Percentiles rank a stretch among this genome's conserved stretches.
phyloP scores from a whole-genome alignment of 2,113 vertebrate genomes.

The Sapayoa aenigma region DNA sequence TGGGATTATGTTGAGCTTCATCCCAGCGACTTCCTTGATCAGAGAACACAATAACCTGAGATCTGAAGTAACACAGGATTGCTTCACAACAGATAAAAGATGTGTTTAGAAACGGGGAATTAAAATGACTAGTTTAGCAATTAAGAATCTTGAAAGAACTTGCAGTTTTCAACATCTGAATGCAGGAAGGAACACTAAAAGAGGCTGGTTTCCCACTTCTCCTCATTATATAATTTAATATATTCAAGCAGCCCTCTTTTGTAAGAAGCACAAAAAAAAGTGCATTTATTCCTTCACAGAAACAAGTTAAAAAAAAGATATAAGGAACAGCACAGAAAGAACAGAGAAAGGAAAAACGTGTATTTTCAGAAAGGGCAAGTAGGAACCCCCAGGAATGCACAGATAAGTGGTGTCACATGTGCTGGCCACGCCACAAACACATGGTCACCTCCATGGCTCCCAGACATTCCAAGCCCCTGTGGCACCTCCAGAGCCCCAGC shows the following conservation, averaged over 20 bases:
- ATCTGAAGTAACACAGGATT: background rate
- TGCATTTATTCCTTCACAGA: background rate
- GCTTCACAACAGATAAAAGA: background rate
- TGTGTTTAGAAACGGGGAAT: background rate
- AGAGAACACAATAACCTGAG: background rate
- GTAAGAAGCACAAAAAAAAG: background rate
- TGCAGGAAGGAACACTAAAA: background rate
- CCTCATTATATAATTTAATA: background rate
- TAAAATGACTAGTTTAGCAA: background rate
- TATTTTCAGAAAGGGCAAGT: background rate
- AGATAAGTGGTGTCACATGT: background rate
- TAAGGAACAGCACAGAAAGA: background rate
- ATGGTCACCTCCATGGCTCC: fast-evolving
- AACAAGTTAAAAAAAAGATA: background rate
- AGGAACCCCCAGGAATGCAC: background rate
- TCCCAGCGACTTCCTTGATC: background rate
- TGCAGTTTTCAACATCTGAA: background rate
- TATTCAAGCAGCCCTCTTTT: background rate
- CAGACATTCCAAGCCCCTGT: no score
- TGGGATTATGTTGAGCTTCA: background rate
- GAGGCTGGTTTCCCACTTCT: background rate
- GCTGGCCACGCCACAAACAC: background rate
- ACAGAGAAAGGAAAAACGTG: background rate
- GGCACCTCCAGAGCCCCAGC: no score
- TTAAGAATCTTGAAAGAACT: background rate